phyloP scores from a whole-genome alignment of 2,888 invertebrate species.

The Dicranocentrus wangi region DNA sequence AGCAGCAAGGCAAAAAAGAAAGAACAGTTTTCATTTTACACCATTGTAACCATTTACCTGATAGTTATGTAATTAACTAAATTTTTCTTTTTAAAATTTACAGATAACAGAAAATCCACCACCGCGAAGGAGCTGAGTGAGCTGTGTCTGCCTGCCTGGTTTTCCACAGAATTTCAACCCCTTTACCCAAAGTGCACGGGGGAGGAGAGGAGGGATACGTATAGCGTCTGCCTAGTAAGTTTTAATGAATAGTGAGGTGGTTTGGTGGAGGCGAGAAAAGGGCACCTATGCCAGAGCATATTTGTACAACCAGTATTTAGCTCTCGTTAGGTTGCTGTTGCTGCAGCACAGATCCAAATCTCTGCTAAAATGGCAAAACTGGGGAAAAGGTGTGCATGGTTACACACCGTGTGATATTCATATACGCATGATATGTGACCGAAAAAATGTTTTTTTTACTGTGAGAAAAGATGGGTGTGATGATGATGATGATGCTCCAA shows the following conservation, averaged over 20 bases:
- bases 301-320: not conserved
- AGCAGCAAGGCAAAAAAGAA: too few relatives aligned
- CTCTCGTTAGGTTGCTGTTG: constrained; percentile 1
- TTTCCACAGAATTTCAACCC: too few relatives aligned
- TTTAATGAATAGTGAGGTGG: too few relatives aligned
- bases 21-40: constrained; percentile 17
- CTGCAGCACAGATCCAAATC: too few relatives aligned
- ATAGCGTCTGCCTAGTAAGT: too few relatives aligned
- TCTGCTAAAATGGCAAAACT: constrained; percentile 2
- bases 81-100: not conserved
- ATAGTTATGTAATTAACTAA: constrained; percentile 42
- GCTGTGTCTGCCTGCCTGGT: too few relatives aligned
- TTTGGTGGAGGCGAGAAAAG: constrained; percentile 18
- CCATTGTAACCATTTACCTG: not conserved
- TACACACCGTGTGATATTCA: constrained; percentile 19
- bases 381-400: constrained; percentile 11
- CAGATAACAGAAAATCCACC: not conserved
- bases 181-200: too few relatives aligned
- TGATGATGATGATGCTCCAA: too few relatives aligned
- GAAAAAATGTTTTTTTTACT: constrained; percentile 30
- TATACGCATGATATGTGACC: constrained; percentile 33
- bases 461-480: too few relatives aligned
- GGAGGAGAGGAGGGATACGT: too few relatives aligned
- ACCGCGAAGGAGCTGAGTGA: not conserved
- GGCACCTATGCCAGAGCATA: not conserved